These are phyloP conservation scores for Eulimnadia texana DNA, from an alignment of 1,140 invertebrate genomes.

Conservation along the genomic window DNA sequence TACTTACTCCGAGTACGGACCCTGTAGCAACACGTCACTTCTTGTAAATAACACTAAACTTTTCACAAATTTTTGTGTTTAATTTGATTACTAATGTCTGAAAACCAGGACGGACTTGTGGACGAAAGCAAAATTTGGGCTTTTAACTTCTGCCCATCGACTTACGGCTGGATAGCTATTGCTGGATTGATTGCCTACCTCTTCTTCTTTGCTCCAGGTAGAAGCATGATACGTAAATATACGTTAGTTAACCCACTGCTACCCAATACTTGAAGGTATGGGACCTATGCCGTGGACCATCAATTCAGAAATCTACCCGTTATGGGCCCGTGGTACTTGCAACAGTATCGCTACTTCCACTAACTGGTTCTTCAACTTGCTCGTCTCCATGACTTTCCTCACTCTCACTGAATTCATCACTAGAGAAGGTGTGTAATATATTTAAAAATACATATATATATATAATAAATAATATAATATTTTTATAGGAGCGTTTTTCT, in stretches of 20 bases:
- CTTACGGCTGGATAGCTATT: constrained; percentile 36
- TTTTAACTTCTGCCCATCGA: constrained; percentile 35
- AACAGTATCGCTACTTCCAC: constrained; percentile 40
- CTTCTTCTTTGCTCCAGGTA: constrained; percentile 39
- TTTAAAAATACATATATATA: no score
- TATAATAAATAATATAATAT: constrained; percentile 12
- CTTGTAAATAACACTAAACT: neutral
- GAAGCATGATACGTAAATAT: no score
- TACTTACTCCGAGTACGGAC: constrained; percentile 16
- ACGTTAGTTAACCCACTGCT: no score
- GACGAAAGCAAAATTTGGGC: constrained; percentile 25
- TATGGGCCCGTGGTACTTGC: constrained; percentile 42
- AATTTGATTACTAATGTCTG: neutral
- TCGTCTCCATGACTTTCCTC: constrained; percentile 45
- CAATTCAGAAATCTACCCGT: constrained; percentile 47
- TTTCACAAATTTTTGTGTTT: constrained; percentile 3
- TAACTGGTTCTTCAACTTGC: constrained; percentile 44
- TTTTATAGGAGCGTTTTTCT: constrained; percentile 38
- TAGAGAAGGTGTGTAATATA: constrained; percentile 25
- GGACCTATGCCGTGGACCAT: constrained; percentile 51
- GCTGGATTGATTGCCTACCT: constrained; percentile 36
- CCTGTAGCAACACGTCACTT: neutral
- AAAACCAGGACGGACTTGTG: neutral
- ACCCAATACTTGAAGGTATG: constrained; percentile 32
- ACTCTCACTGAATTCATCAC: constrained; percentile 24